A percentile compares a stretch with the other conserved stretches of the same genome.
Conservation (phyloP, 2,888 invertebrate species). For the Plemyria rubiginata region DNA sequence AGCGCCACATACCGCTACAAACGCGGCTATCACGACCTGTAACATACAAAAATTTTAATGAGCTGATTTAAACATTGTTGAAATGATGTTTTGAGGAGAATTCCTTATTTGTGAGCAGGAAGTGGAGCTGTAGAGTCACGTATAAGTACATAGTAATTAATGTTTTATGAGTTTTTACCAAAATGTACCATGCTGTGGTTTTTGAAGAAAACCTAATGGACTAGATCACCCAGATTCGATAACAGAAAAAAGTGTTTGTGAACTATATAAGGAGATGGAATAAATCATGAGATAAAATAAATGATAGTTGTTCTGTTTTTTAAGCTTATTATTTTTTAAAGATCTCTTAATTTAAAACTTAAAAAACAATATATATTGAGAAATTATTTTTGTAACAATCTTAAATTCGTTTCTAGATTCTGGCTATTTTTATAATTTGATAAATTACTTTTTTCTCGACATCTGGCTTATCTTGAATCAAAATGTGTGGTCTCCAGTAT, state of each 20-base stretch:
- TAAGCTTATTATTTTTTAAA: too few relatives aligned
- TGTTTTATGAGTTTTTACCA: slow-evolving; percentile 18
- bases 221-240: too few relatives aligned
- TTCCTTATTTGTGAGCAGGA: slow-evolving; percentile 9
- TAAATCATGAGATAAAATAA: too few relatives aligned
- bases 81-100: slow-evolving; percentile 3
- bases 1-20: slow-evolving; percentile 68
- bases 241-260: too few relatives aligned
- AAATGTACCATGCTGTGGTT: neutral
- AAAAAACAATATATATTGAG: too few relatives aligned
- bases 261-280: too few relatives aligned
- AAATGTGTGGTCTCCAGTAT: slow-evolving; percentile 26
- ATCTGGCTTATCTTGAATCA: slow-evolving; percentile 24
- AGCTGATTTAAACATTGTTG: slow-evolving; percentile 8
- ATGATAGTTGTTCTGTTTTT: too few relatives aligned
- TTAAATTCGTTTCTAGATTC: too few relatives aligned
- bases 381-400: too few relatives aligned
- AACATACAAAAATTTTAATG: slow-evolving; percentile 2
- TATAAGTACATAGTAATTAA: neutral
- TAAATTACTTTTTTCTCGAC: neutral
- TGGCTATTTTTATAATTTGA: too few relatives aligned
- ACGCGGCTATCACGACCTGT: slow-evolving; percentile 70
- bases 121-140: neutral
- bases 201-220: neutral
- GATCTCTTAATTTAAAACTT: too few relatives aligned